These are phyloP conservation scores for Hirtodrosophila alboralis DNA, from an alignment of 2,888 invertebrate genomes.

Conservation along the genomic window DNA sequence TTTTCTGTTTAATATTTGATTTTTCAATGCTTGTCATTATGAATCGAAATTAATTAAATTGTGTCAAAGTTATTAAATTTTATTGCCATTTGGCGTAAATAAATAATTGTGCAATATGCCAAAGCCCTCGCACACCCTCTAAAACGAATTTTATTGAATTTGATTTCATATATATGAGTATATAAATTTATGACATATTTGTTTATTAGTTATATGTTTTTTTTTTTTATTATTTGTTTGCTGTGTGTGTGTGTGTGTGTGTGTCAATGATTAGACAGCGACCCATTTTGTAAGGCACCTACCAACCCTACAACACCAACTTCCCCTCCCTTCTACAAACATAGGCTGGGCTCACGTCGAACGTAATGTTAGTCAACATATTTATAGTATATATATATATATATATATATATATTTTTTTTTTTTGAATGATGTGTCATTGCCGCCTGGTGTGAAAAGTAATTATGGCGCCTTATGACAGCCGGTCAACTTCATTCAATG, in stretches of 20 bases:
- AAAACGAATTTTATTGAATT: constrained; percentile 46
- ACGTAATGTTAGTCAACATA: constrained; percentile 17
- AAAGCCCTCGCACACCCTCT: constrained; percentile 10
- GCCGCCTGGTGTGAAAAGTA: constrained; percentile 72
- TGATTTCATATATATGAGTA: too few relatives aligned
- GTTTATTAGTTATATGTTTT: too few relatives aligned
- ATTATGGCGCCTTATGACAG: constrained; percentile 78
- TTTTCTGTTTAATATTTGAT: too few relatives aligned
- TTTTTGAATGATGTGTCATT: constrained; percentile 11
- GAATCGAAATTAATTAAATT: constrained; percentile 67
- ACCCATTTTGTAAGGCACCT: background rate
- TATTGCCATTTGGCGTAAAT: constrained; percentile 52
- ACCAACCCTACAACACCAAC: background rate
- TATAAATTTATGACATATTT: constrained; percentile 51
- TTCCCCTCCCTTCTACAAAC: constrained; percentile 2
- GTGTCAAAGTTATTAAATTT: constrained; percentile 61
- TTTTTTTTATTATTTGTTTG: too few relatives aligned
- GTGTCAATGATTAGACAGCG: constrained; percentile 1
- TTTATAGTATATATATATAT: too few relatives aligned
- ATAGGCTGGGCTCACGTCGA: constrained; percentile 9
- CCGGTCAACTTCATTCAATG: constrained; percentile 70
- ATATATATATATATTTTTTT: too few relatives aligned
- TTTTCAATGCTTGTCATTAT: constrained; percentile 27
- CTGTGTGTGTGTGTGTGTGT: background rate
- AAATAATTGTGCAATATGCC: constrained; percentile 55